phyloP scores from a whole-genome alignment of 2,888 invertebrate genomes.

The Pharmacophagus antenor region DNA sequence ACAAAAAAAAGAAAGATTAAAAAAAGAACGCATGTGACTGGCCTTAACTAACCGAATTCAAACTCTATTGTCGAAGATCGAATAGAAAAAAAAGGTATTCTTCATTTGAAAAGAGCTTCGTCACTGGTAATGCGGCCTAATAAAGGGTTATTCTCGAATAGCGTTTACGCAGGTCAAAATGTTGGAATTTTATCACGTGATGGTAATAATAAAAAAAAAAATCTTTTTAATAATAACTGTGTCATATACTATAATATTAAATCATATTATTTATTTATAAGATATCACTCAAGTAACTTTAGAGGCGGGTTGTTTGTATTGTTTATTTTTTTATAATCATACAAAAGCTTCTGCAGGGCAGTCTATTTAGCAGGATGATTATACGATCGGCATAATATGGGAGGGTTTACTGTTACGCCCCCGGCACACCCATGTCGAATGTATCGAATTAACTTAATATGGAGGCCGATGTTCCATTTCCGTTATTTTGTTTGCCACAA shows the following conservation, averaged over 20 bases:
- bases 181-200: constrained; percentile 17
- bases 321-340: not conserved
- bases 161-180: constrained; percentile 16
- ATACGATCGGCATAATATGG: constrained; percentile 7
- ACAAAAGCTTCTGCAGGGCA: constrained; percentile 10
- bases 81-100: constrained; percentile 35
- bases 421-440: constrained; percentile 27
- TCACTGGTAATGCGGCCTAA: constrained; percentile 27
- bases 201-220: no score
- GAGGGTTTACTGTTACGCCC: constrained; percentile 23
- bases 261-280: no score
- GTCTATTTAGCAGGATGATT: constrained; percentile 21
- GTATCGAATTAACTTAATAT: constrained; percentile 29
- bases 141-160: constrained; percentile 23
- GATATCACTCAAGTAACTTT: not conserved
- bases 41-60: constrained; percentile 54
- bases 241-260: no score
- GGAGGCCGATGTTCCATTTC: constrained; percentile 29
- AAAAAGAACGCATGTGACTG: constrained; percentile 43
- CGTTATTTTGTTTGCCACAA: constrained; percentile 28
- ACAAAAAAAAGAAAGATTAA: constrained; percentile 30
- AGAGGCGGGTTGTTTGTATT: not conserved
- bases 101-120: constrained; percentile 29
- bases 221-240: no score
- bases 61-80: constrained; percentile 45